Evolutionary conservation across 2,113 vertebrate genomes (phyloP), one percentile per base, ranked within the genome.

Genomic region (Nothocercus nigrocapillus): DNA sequence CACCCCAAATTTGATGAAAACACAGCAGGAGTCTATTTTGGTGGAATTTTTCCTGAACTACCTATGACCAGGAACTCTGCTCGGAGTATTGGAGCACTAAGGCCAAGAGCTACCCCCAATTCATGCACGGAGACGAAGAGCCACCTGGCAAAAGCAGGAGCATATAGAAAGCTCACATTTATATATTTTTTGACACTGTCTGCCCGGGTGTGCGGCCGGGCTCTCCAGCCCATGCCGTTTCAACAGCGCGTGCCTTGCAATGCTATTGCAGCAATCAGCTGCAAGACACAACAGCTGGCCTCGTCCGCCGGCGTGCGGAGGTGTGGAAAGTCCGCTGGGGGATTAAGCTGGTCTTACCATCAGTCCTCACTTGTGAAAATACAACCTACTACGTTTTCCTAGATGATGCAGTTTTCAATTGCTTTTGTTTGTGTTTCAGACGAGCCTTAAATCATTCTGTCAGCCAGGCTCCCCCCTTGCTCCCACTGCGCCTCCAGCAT

Each of bases 351-450:
- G 80, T 85, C 92, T 95, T 94, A 94, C 95, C 96, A 94, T 96
- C 94, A 95, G 90, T 94, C 94, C 90, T 95, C 95, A 95, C 94
- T 97, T 94, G 96, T 96, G 95, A 96, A 97, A 97, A 96, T 96
- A 96, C 94, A 96, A 89, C 96, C 96, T 95, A 93, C 96, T 72
- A 95, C 89, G 94, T 95, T 96, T 90, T 75, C 91, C 94, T 88
- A 91, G 94, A 96, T 95, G 93, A 92, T 96, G 94, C 94, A 89
- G 78, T 94, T 95, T 91, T 94, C 94, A 94, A 96, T 92, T 82
- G 94, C 92, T 97, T 92, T 94, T 95, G 91, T 97, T 97, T 97
- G 91, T 94, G 93, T 97, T 96, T 51, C 95, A 89, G 89, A 88
- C 94, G 90, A 96, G 85, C 94, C 93, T 81, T 97, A 96, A 97